These are phyloP conservation scores for Chiloscyllium punctatum DNA, from an alignment of 2,797 vertebrate genomes.

Conservation along the genomic window DNA sequence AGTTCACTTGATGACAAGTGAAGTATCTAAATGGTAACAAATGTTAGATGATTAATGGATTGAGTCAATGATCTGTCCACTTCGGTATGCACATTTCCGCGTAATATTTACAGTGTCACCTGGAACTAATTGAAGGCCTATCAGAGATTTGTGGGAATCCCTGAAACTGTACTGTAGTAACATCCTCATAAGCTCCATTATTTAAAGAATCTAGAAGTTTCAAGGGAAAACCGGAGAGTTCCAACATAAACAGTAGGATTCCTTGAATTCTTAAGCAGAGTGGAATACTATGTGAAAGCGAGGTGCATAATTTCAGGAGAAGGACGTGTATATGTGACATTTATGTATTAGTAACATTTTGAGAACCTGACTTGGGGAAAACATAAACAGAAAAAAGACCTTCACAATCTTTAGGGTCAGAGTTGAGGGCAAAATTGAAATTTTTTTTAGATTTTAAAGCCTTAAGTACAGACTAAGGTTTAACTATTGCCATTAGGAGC, in stretches of 20 bases:
- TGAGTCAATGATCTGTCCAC: constrained; percentile 23
- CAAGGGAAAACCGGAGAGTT: constrained; percentile 49
- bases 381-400: background rate
- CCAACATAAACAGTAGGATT: constrained; percentile 77
- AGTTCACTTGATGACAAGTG: background rate
- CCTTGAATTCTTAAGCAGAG: constrained; percentile 71
- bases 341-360: background rate
- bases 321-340: background rate
- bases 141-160: constrained; percentile 21
- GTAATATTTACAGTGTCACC: constrained; percentile 23
- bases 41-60: constrained; percentile 8
- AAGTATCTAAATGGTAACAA: background rate
- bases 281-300: constrained; percentile 46
- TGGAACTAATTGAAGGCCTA: constrained; percentile 29
- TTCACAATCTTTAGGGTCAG: background rate
- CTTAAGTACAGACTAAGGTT: background rate
- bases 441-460: background rate
- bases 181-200: constrained; percentile 19
- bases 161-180: constrained; percentile 24
- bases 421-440: background rate
- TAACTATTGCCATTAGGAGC: background rate
- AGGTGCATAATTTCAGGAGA: background rate
- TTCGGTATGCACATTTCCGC: background rate
- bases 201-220: constrained; percentile 30
- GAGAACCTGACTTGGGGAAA: background rate